phyloP scores from a whole-genome alignment of 2,888 invertebrate species.

The Plebejus melissa region DNA sequence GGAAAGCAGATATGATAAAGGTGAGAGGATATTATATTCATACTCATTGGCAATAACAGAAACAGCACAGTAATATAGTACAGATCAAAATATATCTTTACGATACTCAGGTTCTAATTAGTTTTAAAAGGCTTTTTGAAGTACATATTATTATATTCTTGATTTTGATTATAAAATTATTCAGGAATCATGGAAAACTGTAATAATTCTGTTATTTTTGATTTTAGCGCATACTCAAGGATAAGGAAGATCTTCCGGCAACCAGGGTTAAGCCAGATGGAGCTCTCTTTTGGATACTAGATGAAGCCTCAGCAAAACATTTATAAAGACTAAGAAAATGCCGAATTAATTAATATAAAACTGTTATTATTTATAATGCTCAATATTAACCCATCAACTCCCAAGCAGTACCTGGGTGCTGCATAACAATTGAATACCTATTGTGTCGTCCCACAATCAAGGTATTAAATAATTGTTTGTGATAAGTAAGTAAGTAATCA shows the following conservation, averaged over 20 bases:
- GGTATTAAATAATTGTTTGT: no score
- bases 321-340: conserved; percentile 41
- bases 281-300: conserved; percentile 82
- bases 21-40: conserved; percentile 64
- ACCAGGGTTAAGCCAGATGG: conserved; percentile 85
- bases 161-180: neutral
- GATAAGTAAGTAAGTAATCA: no score
- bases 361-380: no score
- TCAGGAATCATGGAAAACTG: neutral
- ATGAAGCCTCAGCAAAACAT: conserved; percentile 72
- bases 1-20: conserved; percentile 93
- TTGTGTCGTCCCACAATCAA: no score
- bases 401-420: no score
- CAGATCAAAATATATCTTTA: neutral
- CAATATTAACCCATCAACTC: no score
- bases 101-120: neutral
- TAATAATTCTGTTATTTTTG: conserved; percentile 23
- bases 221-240: conserved; percentile 86
- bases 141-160: no score
- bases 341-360: no score
- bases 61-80: no score
- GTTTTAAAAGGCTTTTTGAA: neutral
- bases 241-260: conserved; percentile 88
- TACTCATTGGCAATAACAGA: neutral
- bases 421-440: no score